A percentile compares a stretch with the other conserved stretches of the same genome.
phyloP scores from a whole-genome alignment of 2,797 vertebrate species.

The Myotis myotis region DNA sequence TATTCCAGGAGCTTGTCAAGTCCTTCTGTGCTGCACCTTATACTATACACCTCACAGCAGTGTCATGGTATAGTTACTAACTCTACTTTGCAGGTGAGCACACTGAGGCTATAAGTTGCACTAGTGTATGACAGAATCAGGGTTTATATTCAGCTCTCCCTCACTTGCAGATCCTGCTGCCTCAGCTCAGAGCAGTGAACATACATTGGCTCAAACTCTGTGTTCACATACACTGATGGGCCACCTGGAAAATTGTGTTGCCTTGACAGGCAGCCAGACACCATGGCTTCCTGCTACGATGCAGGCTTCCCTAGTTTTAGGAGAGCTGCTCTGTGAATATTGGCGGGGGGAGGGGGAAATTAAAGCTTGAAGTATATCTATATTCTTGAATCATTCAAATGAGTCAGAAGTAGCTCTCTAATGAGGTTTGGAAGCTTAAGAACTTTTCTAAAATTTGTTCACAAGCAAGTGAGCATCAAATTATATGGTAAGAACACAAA shows the following conservation, averaged over 20 bases:
- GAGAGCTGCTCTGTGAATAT: not conserved
- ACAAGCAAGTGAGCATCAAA: not conserved
- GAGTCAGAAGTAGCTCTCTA: not conserved
- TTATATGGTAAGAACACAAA: not conserved
- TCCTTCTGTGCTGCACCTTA: not conserved
- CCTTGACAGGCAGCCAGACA: not conserved
- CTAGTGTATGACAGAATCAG: not conserved
- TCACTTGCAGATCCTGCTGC: not conserved
- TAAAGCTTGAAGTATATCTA: not conserved
- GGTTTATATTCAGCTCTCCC: not conserved
- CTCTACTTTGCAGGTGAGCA: not conserved
- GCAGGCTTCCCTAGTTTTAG: not conserved
- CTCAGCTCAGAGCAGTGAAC: not conserved
- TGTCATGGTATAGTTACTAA: too few species aligned
- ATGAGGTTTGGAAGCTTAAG: not conserved
- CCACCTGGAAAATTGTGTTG: not conserved
- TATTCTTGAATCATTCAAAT: not conserved
- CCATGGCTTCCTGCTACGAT: too few species aligned
- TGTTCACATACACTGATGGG: fast-evolving
- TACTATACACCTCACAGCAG: not conserved
- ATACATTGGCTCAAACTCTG: fast-evolving
- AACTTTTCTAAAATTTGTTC: not conserved
- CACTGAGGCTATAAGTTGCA: not conserved
- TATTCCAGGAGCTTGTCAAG: not conserved
- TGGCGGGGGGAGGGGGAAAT: fast-evolving